Evolutionary conservation across 2,797 vertebrate species (phyloP).

Genomic region (Atherinosoma microstoma): DNA sequence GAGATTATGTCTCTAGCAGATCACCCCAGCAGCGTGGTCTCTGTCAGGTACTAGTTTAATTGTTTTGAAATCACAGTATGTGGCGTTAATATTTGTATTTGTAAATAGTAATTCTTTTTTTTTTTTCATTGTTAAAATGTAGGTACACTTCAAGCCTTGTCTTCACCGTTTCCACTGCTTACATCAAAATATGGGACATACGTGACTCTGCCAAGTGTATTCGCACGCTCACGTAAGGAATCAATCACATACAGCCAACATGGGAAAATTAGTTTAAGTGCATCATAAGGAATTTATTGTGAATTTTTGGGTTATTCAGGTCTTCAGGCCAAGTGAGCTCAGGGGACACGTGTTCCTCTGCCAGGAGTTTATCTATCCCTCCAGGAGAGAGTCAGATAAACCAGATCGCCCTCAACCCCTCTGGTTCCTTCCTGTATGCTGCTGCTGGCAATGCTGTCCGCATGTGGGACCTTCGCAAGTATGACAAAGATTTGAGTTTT

Average conservation of each 20-base stretch:
- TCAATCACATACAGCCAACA: rapidly evolving
- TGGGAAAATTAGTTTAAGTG: not conserved
- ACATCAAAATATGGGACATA: constrained; percentile 98
- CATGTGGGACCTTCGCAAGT: constrained; percentile 99
- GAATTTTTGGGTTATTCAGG: constrained; percentile 67
- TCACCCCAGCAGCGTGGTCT: constrained; percentile 95
- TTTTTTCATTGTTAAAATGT: not conserved
- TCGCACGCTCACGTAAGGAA: constrained; percentile 91
- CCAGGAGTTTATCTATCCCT: constrained; percentile 88
- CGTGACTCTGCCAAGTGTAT: constrained; percentile 96
- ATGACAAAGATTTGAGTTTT: constrained; percentile 13
- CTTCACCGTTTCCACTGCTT: constrained; percentile 93
- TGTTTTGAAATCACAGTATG: not conserved
- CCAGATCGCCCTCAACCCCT: constrained; percentile 92
- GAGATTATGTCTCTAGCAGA: constrained; percentile 98
- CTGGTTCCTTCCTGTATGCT: constrained; percentile 93
- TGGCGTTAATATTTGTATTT: rapidly evolving
- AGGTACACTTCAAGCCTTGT: constrained; percentile 93
- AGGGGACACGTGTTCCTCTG: constrained; percentile 87
- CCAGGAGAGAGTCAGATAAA: constrained; percentile 97
- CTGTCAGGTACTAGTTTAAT: constrained; percentile 80
- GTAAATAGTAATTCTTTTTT: rapidly evolving
- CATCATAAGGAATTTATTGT: not conserved
- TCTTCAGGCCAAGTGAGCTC: constrained; percentile 94
- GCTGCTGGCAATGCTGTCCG: constrained; percentile 94